Evolutionary conservation across 2,113 vertebrate species (phyloP), one percentile per base, ranked within the genome.

Genomic region (Ageneiosus marmoratus): DNA sequence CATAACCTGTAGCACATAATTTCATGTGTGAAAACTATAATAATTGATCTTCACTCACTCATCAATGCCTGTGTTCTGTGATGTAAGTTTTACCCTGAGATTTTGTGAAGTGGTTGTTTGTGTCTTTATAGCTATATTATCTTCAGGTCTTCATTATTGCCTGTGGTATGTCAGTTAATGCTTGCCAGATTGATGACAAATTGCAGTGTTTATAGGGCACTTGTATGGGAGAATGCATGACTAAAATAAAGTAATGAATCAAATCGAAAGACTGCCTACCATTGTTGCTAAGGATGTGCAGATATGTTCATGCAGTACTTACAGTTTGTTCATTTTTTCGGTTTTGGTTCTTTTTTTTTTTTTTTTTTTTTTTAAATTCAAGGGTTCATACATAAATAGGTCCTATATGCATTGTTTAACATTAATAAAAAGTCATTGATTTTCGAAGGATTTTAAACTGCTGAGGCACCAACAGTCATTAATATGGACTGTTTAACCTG

Each of bases 291-390:
- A 74, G 44, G n/a, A 29, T 73, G 5, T 74, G 18, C 65, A 67
- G 18, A 37, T 67, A 41, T 48, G 70, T 51, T 74, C 8, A 74
- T 74, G n/a, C 29, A 16, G n/a, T 51, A 18, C 44, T 18, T 74
- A 41, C 5, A 51, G 37, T 41, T 75, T 5, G 24, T 51, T 50
- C 24, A 16, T 34, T 53, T 70, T 73, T 75, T 5, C 13, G 27
- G 69, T 48, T 73, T 48, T 50, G 48, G 69, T 72, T 72, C 69
- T 72, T 72, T 46, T 70, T 70, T 50, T n/a, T n/a, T n/a, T n/a
- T 48, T 13, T 27, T 5, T 72, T 13, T 32, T 15, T 16, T 63
- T 63, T 67, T 44, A n/a, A 6, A 16, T 48, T 75, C 10, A 53
- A 20, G 50, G 32, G 34, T 51, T 51, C 27, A 55, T 22, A 75